These are phyloP conservation scores for Zaprionus tsacasi DNA, from an alignment of 1,140 invertebrate genomes.

Conservation along the genomic window DNA sequence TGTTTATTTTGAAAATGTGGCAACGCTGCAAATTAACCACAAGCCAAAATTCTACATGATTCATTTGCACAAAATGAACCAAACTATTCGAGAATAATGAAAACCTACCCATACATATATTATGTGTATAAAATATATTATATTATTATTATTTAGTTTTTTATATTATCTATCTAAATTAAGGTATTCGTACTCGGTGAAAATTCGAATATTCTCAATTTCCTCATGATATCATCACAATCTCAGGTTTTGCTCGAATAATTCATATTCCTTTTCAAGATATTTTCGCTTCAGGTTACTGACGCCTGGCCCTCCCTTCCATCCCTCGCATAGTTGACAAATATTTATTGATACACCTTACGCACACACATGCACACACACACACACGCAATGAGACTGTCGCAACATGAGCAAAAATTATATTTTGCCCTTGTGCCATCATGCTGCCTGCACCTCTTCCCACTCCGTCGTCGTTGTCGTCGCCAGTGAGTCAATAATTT, in stretches of 20 bases:
- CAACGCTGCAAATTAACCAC: neutral
- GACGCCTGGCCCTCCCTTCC: neutral
- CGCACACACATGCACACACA: neutral
- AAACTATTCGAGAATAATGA: neutral
- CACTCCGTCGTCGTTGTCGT: neutral
- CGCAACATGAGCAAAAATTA: conserved; percentile 14
- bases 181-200: too few species aligned
- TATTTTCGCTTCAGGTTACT: neutral
- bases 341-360: conserved; percentile 29
- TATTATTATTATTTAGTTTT: too few species aligned
- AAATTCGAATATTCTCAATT: neutral
- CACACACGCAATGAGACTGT: conserved; percentile 1
- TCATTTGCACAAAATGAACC: neutral
- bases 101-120: neutral
- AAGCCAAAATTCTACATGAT: neutral
- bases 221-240: neutral
- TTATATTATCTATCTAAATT: neutral
- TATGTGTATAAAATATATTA: neutral
- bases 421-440: neutral
- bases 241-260: neutral
- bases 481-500: conserved; percentile 7
- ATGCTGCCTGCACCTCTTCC: neutral
- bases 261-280: conserved; percentile 4
- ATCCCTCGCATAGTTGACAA: conserved; percentile 3
- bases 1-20: neutral